Conservation (phyloP, 2,113 vertebrate species). For the Antigone vipio region DNA sequence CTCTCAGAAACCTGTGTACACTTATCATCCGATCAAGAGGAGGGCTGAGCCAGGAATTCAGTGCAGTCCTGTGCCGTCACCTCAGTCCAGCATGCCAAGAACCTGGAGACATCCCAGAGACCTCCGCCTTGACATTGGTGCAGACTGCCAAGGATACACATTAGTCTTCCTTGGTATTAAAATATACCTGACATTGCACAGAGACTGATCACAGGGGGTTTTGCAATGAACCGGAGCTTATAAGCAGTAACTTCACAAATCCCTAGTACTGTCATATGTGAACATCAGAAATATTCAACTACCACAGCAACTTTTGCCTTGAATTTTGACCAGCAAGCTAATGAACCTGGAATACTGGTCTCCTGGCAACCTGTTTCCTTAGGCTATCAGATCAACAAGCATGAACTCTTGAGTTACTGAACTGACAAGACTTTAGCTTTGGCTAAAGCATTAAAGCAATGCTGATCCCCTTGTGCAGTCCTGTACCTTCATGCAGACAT, state of each 20-base stretch:
- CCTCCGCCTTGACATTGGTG: background rate
- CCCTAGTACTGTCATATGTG: fast-evolving
- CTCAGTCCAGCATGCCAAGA: background rate
- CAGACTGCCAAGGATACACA: background rate
- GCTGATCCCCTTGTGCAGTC: background rate
- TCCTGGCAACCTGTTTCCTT: background rate
- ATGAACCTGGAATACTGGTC: background rate
- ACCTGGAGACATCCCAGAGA: background rate
- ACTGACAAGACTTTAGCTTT: background rate
- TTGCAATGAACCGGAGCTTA: background rate
- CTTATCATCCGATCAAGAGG: background rate
- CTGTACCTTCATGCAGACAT: background rate
- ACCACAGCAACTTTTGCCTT: background rate
- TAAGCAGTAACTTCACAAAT: background rate
- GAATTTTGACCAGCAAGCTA: background rate
- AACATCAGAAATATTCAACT: background rate
- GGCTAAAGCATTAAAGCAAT: background rate
- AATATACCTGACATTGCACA: background rate
- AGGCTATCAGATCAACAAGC: background rate
- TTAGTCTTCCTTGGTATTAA: background rate
- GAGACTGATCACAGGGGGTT: fast-evolving
- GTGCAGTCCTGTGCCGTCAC: background rate
- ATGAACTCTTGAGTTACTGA: background rate
- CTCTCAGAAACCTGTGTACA: background rate
- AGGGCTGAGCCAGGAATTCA: background rate